A percentile compares a stretch with the other conserved stretches of the same genome.
Evolutionary conservation across 2,113 vertebrate species (phyloP).

Genomic region (Poecilia latipinna): DNA sequence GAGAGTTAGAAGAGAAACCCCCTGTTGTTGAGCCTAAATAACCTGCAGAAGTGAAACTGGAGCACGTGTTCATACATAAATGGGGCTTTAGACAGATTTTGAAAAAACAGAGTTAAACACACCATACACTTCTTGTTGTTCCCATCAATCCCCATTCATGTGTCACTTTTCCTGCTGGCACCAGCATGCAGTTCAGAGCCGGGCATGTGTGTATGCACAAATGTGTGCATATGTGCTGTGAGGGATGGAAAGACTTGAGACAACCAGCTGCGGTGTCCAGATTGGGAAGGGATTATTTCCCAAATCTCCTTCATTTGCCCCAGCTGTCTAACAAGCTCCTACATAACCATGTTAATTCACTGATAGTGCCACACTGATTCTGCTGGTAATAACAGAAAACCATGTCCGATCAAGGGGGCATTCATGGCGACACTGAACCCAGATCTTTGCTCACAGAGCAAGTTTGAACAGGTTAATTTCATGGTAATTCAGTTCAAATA

Average conservation of each 20-base stretch:
- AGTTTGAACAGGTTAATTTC: slow-evolving; percentile 4
- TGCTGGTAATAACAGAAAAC: slow-evolving; percentile 38
- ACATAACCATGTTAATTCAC: slow-evolving; percentile 64
- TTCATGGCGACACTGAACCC: slow-evolving; percentile 27
- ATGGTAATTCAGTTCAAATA: slow-evolving; percentile 30
- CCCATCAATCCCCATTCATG: slow-evolving; percentile 40
- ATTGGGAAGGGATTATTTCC: slow-evolving; percentile 75
- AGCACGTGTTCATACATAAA: slow-evolving; percentile 58
- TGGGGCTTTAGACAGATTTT: slow-evolving; percentile 70
- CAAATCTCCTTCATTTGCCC: slow-evolving; percentile 73
- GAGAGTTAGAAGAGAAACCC: slow-evolving; percentile 27
- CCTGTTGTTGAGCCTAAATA: slow-evolving; percentile 26
- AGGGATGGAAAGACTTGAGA: slow-evolving; percentile 52
- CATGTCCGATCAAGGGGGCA: slow-evolving; percentile 35
- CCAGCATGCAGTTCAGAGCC: slow-evolving; percentile 32
- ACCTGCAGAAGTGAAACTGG: slow-evolving; percentile 31
- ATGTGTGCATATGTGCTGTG: slow-evolving; percentile 28
- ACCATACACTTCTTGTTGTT: slow-evolving; percentile 42
- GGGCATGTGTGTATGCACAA: slow-evolving; percentile 22
- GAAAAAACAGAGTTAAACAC: slow-evolving; percentile 48
- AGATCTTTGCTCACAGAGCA: slow-evolving; percentile 26
- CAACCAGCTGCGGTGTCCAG: slow-evolving; percentile 77
- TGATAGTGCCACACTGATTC: slow-evolving; percentile 49
- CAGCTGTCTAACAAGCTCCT: slow-evolving; percentile 67
- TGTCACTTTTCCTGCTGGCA: slow-evolving; percentile 59